These are phyloP conservation scores for Falco cherrug DNA, from an alignment of 2,797 vertebrate species.

Conservation along the genomic window DNA sequence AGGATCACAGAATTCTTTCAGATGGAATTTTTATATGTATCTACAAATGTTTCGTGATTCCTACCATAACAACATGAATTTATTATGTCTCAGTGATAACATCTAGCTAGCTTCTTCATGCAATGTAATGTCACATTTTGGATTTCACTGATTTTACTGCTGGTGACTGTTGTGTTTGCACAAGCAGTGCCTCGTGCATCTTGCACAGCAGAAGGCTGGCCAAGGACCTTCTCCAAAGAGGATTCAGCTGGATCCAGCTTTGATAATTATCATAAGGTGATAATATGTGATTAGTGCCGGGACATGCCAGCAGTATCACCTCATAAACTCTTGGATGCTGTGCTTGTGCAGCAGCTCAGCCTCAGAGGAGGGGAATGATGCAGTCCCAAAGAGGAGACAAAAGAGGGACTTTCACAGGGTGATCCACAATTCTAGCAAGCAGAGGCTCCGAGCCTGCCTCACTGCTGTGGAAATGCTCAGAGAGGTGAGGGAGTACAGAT, in stretches of 20 bases:
- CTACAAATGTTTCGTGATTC: not conserved
- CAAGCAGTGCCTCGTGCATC: not conserved
- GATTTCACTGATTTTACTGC: not conserved
- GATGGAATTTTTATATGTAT: not conserved
- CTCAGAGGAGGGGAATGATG: not conserved
- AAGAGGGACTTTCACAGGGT: not conserved
- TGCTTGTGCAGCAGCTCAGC: not conserved
- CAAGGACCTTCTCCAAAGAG: constrained; percentile 38
- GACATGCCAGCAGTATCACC: not conserved
- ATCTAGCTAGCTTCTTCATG: not conserved
- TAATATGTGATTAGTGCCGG: not conserved
- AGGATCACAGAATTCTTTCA: not conserved
- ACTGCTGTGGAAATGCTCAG: not conserved
- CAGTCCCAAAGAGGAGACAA: not conserved
- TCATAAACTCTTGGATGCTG: not conserved
- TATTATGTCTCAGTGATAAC: not conserved
- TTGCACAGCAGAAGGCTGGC: not conserved
- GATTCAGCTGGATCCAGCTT: constrained; percentile 17
- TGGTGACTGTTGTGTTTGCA: not conserved
- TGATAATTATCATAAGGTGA: constrained; percentile 11
- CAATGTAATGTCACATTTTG: not conserved
- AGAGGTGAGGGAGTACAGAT: not conserved
- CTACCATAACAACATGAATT: not conserved
- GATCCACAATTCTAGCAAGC: not conserved
- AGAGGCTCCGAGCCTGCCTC: not conserved